These are phyloP conservation scores for Brachyopa scutellaris DNA, from an alignment of 2,888 invertebrate species.

Conservation along the genomic window DNA sequence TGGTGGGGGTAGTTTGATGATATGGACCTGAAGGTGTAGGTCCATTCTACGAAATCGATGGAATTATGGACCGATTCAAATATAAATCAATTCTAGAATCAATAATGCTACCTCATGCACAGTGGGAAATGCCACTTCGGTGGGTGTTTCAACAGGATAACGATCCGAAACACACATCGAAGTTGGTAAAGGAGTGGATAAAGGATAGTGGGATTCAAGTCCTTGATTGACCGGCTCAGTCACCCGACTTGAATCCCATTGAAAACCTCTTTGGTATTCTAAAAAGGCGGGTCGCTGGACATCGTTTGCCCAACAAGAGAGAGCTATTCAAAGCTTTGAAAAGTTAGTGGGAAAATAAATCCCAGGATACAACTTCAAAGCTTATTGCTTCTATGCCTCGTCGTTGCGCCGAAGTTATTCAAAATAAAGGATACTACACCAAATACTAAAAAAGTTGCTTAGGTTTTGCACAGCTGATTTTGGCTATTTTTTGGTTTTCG, in stretches of 20 bases:
- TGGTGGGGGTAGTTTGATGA: slow-evolving; percentile 7
- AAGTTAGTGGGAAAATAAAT: background rate
- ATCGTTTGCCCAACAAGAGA: background rate
- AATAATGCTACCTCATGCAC: slow-evolving; percentile 14
- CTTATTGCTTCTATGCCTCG: background rate
- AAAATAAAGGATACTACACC: slow-evolving; percentile 5
- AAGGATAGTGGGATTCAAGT: too few species aligned
- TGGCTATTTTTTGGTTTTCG: too few species aligned
- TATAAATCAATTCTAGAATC: slow-evolving; percentile 17
- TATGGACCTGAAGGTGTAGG: background rate
- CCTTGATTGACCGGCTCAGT: background rate
- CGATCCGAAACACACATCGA: too few species aligned
- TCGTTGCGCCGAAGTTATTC: slow-evolving; percentile 12
- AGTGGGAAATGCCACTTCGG: slow-evolving; percentile 16
- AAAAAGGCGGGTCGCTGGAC: background rate
- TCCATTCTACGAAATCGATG: slow-evolving; percentile 7
- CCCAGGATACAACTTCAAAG: background rate
- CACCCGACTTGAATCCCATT: slow-evolving; percentile 11
- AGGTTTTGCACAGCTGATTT: slow-evolving; percentile 9
- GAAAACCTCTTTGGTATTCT: slow-evolving; percentile 20
- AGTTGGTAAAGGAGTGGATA: too few species aligned
- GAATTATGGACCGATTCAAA: slow-evolving; percentile 20
- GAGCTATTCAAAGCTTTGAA: background rate
- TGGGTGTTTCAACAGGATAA: slow-evolving; percentile 11
- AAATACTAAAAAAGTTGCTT: background rate